A percentile compares a stretch with the other conserved stretches of the same genome.
These are phyloP conservation scores for Diphyllodes magnificus DNA, from an alignment of 2,113 vertebrate species.

Conservation along the genomic window DNA sequence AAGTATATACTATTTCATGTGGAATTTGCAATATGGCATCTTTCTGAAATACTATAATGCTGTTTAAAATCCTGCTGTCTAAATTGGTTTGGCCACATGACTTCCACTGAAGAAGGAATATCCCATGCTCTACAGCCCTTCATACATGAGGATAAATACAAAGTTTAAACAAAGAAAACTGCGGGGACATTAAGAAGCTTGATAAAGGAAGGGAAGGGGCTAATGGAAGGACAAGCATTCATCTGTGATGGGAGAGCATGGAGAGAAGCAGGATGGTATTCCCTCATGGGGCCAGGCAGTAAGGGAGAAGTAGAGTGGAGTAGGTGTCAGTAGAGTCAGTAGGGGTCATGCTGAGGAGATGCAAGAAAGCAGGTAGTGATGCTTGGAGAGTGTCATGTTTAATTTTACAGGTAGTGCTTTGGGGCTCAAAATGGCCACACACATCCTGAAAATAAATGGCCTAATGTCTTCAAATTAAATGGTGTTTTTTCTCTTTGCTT, in stretches of 20 bases:
- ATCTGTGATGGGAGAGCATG: not conserved
- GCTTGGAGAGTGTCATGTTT: not conserved
- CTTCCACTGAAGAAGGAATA: not conserved
- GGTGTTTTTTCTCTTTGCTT: not conserved
- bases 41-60: not conserved
- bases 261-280: not conserved
- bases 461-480: not conserved
- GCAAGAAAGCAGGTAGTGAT: not conserved
- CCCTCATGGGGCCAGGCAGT: not conserved
- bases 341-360: not conserved
- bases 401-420: not conserved
- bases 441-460: not conserved
- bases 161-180: not conserved
- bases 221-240: not conserved
- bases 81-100: not conserved
- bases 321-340: not conserved
- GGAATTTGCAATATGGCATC: not conserved
- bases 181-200: not conserved
- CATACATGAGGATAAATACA: not conserved
- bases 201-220: not conserved
- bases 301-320: not conserved
- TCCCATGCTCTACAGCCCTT: not conserved
- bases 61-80: not conserved
- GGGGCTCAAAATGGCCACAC: not conserved
- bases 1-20: not conserved